Base-by-base conservation (phyloP, 2,797 vertebrate species). In the Acipenser transmontanus region DNA sequence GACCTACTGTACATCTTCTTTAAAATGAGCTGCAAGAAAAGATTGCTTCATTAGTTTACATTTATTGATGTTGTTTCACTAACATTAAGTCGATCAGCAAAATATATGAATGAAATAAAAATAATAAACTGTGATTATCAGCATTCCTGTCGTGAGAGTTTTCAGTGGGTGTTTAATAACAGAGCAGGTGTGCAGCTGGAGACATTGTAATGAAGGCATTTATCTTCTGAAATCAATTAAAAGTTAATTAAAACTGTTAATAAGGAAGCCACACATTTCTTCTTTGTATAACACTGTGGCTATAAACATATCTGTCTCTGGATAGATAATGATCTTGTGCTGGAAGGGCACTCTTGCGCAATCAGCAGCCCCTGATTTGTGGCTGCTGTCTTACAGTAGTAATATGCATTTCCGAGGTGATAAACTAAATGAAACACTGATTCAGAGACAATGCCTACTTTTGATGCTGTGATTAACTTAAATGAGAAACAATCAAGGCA, bases 191-290 rank as follows among this genome's bases (percentile, higher is more conserved):
- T 73, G 49, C 66, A 63, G 63, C 76, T 63, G 70, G 77, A 78
- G 68, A 70, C 66, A 60, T n/a, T n/a, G n/a, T 82, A 88, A 88
- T 82, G 67, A 85, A 87, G 73, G 63, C 66, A 73, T 86, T 87
- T 77, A 77, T 89, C 80, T 81, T 77, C 70, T 77, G 68, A 70
- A 85, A 91, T 89, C 87, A 89, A 89, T 89, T 84, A 82, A 76
- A 89, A 89, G 77, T 87, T 89, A 89, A 91, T 91, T 91, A 88
- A 84, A 87, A 77, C 71, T 76, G 77, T 83, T 88, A 81, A 78
- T 80, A 87, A 82, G 78, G 80, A 81, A 79, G 77, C 71, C 73
- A 72, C 71, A 75, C 64, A 63, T 66, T 72, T 71, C 70, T 66
- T 60, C 20, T 47, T 73, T 69, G 68, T 65, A 70, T 63, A 71